A percentile compares a stretch with the other conserved stretches of the same genome.
Conservation (phyloP, 2,113 vertebrate species). For the Clarias macrocephalus region DNA sequence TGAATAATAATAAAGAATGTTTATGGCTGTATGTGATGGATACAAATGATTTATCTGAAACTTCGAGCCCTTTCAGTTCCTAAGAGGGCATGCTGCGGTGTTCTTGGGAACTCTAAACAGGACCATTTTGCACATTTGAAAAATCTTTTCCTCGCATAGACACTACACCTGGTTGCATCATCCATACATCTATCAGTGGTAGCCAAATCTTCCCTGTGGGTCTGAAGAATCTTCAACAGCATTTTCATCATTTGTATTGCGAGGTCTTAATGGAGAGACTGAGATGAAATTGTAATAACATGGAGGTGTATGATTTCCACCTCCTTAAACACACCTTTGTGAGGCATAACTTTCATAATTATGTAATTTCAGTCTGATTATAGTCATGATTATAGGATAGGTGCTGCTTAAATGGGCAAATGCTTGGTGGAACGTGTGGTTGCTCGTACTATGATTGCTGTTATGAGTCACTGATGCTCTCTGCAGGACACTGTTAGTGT, state of each 20-base stretch:
- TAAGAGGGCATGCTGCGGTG: not conserved
- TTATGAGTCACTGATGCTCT: constrained; percentile 24
- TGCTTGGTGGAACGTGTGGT: constrained; percentile 24
- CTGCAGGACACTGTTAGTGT: not conserved
- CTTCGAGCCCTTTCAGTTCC: not conserved
- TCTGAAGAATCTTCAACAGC: constrained; percentile 42
- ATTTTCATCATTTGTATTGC: constrained; percentile 28
- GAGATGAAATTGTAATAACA: constrained; percentile 9
- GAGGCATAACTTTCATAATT: not conserved
- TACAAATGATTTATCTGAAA: not conserved
- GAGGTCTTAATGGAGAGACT: constrained; percentile 16
- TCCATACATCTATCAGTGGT: constrained; percentile 32
- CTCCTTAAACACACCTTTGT: not conserved
- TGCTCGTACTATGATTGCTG: not conserved
- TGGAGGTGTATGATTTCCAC: not conserved
- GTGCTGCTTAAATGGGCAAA: constrained; percentile 12
- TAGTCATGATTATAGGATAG: constrained; percentile 8
- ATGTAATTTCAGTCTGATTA: constrained; percentile 17
- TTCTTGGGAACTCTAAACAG: not conserved
- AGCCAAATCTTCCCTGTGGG: constrained; percentile 24
- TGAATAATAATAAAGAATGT: not conserved
- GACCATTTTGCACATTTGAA: constrained; percentile 35
- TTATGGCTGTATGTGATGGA: not conserved
- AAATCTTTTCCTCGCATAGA: constrained; percentile 45
- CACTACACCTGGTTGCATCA: constrained; percentile 23